Evolutionary conservation across 2,888 invertebrate genomes (phyloP).

Genomic region (Phoenoteleia sp.): DNA sequence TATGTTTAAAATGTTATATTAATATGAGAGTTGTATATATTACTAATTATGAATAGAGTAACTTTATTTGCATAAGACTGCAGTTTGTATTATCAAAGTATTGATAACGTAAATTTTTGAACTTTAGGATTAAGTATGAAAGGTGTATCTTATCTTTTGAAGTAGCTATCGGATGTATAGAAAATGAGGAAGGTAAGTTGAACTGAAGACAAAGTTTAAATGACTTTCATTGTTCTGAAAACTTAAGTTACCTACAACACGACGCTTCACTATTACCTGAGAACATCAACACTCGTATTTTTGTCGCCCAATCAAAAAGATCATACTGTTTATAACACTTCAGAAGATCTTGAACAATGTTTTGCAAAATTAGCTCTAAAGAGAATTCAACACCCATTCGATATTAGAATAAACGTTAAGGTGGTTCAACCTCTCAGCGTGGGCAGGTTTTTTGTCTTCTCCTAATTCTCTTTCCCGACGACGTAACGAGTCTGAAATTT

Average conservation of each 20-base stretch:
- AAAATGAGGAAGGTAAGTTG: constrained; percentile 8
- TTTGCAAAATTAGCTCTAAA: constrained; percentile 1
- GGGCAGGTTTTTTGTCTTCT: constrained; percentile 32
- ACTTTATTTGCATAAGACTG: no score
- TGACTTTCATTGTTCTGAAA: constrained; percentile 67
- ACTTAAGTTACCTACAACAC: constrained; percentile 31
- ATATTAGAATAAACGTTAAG: constrained; percentile 6
- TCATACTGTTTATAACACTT: constrained; percentile 80
- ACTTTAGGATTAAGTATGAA: background rate
- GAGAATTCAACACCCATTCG: no score
- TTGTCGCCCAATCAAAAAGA: constrained; percentile 11
- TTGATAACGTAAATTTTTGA: constrained; percentile 21
- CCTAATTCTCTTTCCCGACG: constrained; percentile 36
- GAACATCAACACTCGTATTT: background rate
- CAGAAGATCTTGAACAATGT: constrained; percentile 5
- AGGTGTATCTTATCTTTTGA: background rate
- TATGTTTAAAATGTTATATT: no score
- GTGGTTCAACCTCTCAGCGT: constrained; percentile 31
- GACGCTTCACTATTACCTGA: background rate
- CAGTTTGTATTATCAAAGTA: no score
- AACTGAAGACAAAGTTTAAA: constrained; percentile 52
- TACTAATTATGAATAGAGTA: no score
- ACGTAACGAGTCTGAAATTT: constrained; percentile 60
- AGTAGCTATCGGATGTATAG: constrained; percentile 13
- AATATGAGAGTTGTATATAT: no score